Percentiles rank a stretch among this genome's conserved stretches.
Conservation (phyloP, 2,888 invertebrate species). For the Mayetiola destructor region DNA sequence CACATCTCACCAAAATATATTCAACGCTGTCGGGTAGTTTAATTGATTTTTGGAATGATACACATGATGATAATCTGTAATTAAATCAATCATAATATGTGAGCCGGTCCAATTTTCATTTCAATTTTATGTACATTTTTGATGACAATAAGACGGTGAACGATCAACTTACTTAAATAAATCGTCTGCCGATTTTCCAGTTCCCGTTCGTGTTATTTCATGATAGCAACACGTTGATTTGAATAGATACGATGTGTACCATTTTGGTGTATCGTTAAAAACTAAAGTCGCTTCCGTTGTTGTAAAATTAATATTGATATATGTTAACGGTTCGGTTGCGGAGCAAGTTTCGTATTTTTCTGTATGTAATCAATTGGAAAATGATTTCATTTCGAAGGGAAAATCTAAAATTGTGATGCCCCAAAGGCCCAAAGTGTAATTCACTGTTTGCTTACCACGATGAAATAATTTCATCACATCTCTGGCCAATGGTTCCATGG, state of each 20-base stretch:
- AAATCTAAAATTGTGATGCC: background rate
- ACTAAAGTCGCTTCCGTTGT: constrained; percentile 25
- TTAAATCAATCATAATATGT: background rate
- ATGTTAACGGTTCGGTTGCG: constrained; percentile 27
- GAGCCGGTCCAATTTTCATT: background rate
- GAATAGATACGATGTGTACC: constrained; percentile 22
- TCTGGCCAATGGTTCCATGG: constrained; percentile 43
- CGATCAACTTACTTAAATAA: constrained; percentile 12
- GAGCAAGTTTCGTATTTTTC: constrained; percentile 41
- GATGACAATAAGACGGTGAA: background rate
- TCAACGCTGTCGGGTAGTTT: constrained; percentile 32
- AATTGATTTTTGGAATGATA: constrained; percentile 33
- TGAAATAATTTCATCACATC: constrained; percentile 40
- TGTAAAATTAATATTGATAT: constrained; percentile 24
- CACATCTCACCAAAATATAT: constrained; percentile 40
- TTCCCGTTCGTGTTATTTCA: constrained; percentile 25
- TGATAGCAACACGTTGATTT: constrained; percentile 28
- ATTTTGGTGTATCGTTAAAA: constrained; percentile 25
- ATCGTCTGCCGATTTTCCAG: constrained; percentile 23
- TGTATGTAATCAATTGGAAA: background rate
- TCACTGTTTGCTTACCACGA: constrained; percentile 22
- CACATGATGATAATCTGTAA: constrained; percentile 37
- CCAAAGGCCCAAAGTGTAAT: background rate
- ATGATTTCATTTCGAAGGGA: too few species aligned
- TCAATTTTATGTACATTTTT: background rate